These are phyloP conservation scores for Epsilonema sp. DNA, from an alignment of 2,888 invertebrate species.

Conservation along the genomic window DNA sequence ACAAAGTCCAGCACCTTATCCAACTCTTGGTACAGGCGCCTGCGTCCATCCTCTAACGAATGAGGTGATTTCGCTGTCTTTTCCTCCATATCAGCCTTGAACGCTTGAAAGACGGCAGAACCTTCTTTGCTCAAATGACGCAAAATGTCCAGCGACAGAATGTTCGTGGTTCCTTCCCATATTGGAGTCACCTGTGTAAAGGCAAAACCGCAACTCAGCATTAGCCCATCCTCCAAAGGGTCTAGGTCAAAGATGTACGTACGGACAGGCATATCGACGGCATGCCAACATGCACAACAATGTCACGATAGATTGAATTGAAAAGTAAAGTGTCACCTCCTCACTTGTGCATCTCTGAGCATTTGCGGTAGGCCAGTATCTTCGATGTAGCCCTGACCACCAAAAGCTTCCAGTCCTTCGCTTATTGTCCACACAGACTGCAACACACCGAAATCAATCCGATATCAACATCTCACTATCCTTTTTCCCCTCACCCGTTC, in stretches of 20 bases:
- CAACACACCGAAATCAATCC: background rate
- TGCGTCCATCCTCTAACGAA: no score
- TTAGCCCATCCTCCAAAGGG: background rate
- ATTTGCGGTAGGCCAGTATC: conserved; percentile 38
- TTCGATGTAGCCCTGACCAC: conserved; percentile 42
- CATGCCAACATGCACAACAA: no score
- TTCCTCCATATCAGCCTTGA: background rate
- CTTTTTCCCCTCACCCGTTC: background rate
- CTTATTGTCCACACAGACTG: conserved; percentile 35
- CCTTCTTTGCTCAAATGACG: background rate
- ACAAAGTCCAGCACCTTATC: background rate
- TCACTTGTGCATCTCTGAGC: conserved; percentile 40
- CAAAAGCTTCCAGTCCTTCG: conserved; percentile 40
- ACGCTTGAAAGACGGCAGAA: background rate
- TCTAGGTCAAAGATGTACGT: no score
- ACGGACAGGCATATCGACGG: no score
- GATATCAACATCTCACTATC: no score
- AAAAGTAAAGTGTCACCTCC: no score
- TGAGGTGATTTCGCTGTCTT: no score
- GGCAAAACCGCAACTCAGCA: background rate
- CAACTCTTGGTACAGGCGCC: no score
- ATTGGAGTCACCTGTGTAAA: conserved; percentile 39
- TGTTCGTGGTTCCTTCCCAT: conserved; percentile 43
- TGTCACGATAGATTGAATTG: no score
- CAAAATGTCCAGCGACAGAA: conserved; percentile 37